Evolutionary conservation across 53 echinoderm and acorn worm genomes (phyloP).

Genomic region (Arbacia lixula): DNA sequence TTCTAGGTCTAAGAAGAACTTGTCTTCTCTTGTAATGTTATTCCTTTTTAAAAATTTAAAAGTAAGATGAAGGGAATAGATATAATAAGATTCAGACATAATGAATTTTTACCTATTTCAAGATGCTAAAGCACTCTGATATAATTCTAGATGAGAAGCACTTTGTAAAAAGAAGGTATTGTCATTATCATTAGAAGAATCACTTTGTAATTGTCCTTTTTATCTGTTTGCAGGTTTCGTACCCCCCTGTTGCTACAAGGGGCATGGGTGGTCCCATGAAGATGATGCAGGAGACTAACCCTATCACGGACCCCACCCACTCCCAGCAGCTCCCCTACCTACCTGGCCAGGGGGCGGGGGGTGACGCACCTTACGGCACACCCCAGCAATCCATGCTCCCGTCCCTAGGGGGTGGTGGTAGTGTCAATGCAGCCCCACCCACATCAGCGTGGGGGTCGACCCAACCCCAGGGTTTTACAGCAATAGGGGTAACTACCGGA

Average conservation of each 20-base stretch:
- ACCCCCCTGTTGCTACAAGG: slow-evolving; percentile 90
- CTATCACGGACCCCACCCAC: slow-evolving; percentile 58
- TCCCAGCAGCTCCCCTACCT: slow-evolving; percentile 65
- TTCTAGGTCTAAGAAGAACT: too few species aligned
- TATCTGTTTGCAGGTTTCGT: slow-evolving; percentile 65
- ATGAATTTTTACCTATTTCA: too few species aligned
- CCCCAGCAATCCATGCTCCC: slow-evolving; percentile 27
- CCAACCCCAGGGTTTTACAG: slow-evolving; percentile 8
- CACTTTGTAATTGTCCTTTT: background rate
- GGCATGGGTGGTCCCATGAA: slow-evolving; percentile 66
- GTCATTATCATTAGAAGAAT: background rate
- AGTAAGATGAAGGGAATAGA: too few species aligned
- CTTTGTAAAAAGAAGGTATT: background rate
- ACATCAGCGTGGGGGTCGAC: slow-evolving; percentile 66
- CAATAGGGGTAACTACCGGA: background rate
- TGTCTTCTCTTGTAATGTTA: too few species aligned
- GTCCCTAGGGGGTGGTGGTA: slow-evolving; percentile 15
- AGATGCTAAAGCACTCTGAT: too few species aligned
- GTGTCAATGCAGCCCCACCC: slow-evolving; percentile 47
- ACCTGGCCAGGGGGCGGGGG: background rate
- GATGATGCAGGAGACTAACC: slow-evolving; percentile 67
- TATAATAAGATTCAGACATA: too few species aligned
- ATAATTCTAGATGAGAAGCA: too few species aligned
- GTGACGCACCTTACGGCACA: slow-evolving; percentile 7
- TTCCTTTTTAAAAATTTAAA: too few species aligned